Conservation (phyloP, 2,797 vertebrate genomes). For the Myripristis jacobus region DNA sequence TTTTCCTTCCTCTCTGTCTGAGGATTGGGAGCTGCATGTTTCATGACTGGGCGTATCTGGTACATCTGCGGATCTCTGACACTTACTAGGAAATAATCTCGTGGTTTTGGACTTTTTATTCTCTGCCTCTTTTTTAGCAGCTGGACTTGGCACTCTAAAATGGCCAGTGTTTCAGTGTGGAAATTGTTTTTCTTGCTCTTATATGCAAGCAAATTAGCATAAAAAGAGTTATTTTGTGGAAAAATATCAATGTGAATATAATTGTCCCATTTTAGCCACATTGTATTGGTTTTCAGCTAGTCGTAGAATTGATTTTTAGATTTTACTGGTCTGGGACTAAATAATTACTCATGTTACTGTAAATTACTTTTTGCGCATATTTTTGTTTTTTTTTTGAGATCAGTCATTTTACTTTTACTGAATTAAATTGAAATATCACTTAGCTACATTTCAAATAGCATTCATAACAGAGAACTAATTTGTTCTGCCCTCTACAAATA, state of each 20-base stretch:
- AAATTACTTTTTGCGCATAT: too few relatives aligned
- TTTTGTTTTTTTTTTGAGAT: too few relatives aligned
- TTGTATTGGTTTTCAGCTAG: too few relatives aligned
- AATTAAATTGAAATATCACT: too few relatives aligned
- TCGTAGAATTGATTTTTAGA: too few relatives aligned
- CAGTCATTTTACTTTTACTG: too few relatives aligned
- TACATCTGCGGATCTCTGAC: constrained; percentile 37
- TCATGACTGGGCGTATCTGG: constrained; percentile 34
- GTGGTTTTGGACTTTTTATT: constrained; percentile 22
- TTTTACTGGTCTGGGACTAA: too few relatives aligned
- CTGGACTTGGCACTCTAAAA: constrained; percentile 16
- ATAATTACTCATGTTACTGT: too few relatives aligned
- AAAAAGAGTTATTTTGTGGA: constrained; percentile 12
- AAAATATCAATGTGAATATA: constrained; percentile 29
- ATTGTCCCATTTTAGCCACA: too few relatives aligned
- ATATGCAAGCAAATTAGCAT: constrained; percentile 40
- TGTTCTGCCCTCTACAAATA: too few relatives aligned
- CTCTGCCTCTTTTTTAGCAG: background rate
- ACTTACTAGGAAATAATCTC: constrained; percentile 51
- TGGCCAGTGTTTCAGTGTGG: constrained; percentile 21
- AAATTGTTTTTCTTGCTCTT: constrained; percentile 33
- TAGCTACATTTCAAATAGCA: too few relatives aligned
- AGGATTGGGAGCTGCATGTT: constrained; percentile 24
- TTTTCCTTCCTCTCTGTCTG: constrained; percentile 34
- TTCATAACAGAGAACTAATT: too few relatives aligned